phyloP scores from a whole-genome alignment of 2,113 vertebrate genomes.

The Pantherophis guttatus region DNA sequence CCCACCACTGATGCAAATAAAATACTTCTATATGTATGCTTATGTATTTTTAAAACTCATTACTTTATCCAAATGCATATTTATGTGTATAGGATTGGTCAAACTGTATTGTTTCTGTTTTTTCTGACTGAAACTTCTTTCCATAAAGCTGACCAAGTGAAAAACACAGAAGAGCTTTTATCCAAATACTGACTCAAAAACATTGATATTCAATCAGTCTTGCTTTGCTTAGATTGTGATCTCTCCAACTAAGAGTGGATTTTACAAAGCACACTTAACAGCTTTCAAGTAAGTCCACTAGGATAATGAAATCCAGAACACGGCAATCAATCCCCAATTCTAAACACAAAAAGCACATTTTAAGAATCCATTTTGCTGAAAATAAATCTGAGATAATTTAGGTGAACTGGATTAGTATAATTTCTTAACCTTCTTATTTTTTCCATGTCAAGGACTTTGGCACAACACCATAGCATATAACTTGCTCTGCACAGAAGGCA shows the following conservation, averaged over 20 bases:
- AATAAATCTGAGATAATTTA: slow-evolving; percentile 58
- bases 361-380: slow-evolving; percentile 43
- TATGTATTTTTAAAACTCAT: neutral
- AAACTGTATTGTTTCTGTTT: slow-evolving; percentile 11
- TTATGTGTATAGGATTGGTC: neutral
- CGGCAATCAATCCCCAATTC: slow-evolving; percentile 31
- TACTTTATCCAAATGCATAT: neutral
- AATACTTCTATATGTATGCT: neutral
- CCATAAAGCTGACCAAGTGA: neutral
- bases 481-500: neutral
- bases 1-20: neutral
- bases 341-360: slow-evolving; percentile 19
- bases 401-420: slow-evolving; percentile 33
- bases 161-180: slow-evolving; percentile 29
- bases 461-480: slow-evolving; percentile 20
- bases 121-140: slow-evolving; percentile 15
- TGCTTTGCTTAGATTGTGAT: slow-evolving; percentile 43
- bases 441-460: slow-evolving; percentile 1
- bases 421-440: slow-evolving; percentile 11
- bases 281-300: slow-evolving; percentile 35
- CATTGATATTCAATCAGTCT: neutral
- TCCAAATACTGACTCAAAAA: slow-evolving; percentile 36
- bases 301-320: slow-evolving; percentile 60
- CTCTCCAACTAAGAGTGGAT: slow-evolving; percentile 41
- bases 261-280: slow-evolving; percentile 43